phyloP scores from a whole-genome alignment of 37 sponge, comb jelly and placozoan species.

The Corticium candelabrum region DNA sequence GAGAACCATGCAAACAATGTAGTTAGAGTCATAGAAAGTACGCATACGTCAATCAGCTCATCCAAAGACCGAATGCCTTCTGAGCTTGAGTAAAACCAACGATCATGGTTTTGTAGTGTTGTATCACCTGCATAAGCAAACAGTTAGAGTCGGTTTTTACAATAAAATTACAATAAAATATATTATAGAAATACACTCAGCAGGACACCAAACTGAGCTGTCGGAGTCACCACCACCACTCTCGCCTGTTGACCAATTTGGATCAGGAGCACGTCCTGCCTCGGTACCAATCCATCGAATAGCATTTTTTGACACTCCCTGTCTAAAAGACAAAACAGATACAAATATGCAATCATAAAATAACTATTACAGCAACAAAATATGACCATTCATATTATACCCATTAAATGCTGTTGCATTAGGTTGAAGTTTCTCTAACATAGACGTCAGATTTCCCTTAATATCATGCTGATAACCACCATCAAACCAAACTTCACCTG shows the following conservation, averaged over 20 bases:
- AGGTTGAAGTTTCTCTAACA: neutral
- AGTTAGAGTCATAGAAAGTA: too few species aligned
- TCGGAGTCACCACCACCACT: neutral
- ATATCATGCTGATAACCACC: neutral
- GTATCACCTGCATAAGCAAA: neutral
- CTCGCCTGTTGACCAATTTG: constrained; percentile 1
- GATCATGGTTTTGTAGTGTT: constrained; percentile 1
- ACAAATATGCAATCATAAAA: too few species aligned
- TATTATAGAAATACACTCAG: neutral
- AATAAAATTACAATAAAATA: too few species aligned
- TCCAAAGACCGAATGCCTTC: constrained; percentile 1
- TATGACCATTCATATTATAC: neutral
- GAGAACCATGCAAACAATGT: too few species aligned
- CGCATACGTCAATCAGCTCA: neutral
- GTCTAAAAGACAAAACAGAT: neutral
- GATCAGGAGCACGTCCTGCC: neutral
- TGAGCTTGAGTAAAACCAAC: neutral
- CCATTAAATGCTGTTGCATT: neutral
- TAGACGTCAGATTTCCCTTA: neutral
- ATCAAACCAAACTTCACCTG: neutral
- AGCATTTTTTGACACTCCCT: neutral
- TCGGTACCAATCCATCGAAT: constrained; percentile 6
- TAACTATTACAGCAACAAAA: neutral
- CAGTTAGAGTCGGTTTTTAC: too few species aligned
- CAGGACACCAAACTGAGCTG: neutral